Evolutionary conservation across 2,797 vertebrate species (phyloP).

Genomic region (Macropodus opercularis): DNA sequence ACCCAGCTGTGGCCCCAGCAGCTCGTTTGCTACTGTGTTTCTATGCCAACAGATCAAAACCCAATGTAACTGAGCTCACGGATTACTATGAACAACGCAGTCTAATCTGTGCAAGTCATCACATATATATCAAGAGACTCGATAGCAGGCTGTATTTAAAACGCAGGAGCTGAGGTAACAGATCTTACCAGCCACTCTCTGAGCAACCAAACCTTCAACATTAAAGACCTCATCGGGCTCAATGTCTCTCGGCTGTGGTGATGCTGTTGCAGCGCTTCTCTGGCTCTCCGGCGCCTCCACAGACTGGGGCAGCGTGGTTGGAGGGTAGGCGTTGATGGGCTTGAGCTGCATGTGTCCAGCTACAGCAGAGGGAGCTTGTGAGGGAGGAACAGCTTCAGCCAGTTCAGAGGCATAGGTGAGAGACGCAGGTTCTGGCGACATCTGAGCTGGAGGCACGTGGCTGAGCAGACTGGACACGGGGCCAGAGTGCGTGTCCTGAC

Average conservation of each 20-base stretch:
- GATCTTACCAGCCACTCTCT: slow-evolving; percentile 93
- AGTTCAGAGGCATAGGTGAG: slow-evolving; percentile 44
- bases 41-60: no score
- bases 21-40: not conserved
- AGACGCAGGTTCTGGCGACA: slow-evolving; percentile 55
- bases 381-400: slow-evolving; percentile 18
- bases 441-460: slow-evolving; percentile 48
- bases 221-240: slow-evolving; percentile 88
- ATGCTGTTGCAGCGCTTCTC: slow-evolving; percentile 65
- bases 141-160: not conserved
- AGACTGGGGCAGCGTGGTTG: slow-evolving; percentile 57
- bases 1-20: no score
- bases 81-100: no score
- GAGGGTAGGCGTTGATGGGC: slow-evolving; percentile 73
- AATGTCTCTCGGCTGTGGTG: slow-evolving; percentile 78
- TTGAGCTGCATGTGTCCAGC: slow-evolving; percentile 69
- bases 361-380: slow-evolving; percentile 38
- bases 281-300: slow-evolving; percentile 58
- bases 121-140: not conserved
- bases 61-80: no score
- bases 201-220: slow-evolving; percentile 94
- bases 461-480: slow-evolving; percentile 28
- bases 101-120: slow-evolving; percentile 6
- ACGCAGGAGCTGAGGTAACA: not conserved
- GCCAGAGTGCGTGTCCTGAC: slow-evolving; percentile 57